Base-by-base conservation (phyloP, 2,113 vertebrate genomes). In the Agelaius tricolor region DNA sequence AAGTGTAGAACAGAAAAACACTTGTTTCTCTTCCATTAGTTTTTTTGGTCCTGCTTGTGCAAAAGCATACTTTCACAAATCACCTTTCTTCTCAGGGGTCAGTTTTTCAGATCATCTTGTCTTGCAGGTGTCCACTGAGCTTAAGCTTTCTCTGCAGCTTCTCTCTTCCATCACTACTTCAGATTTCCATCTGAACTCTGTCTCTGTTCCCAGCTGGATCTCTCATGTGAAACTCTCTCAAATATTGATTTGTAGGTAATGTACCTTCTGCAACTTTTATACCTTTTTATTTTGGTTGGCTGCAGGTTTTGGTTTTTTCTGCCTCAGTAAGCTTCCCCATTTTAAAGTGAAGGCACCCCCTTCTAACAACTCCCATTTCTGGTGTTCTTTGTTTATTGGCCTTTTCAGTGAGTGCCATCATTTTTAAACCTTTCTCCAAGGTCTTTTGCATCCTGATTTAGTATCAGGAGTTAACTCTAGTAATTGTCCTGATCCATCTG, bases 141-240 rank as follows among this genome's bases (percentile, higher is more conserved):
- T 95, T 81, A 90, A 88, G 44, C 84, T 90, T 76, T 84, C 69
- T 94, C 80, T 84, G 47, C 87, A 91, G 83, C 74, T 89, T 95
- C 57, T 78, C 43, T 92, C 43, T 94, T 95, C 86, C 73, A 75
- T 94, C 41, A 6, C 68, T 88, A 31, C 47, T 88, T 88, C 46
- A 80, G 72, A 91, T 93, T 94, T 93, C 75, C 51, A 62, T 88
- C 88, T 93, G 88, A 97, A 92, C 91, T 93, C 74, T 87, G 74
- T 78, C 76, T 94, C 84, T 94, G 24, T 92, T 95, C 94, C 57
- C 93, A 95, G 95, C 87, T 94, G 94, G 91, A 89, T 94, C 54
- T 91, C 69, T 94, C 54, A 54, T 78, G 87, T 92, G 93, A 93
- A 91, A 84, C 77, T 91, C 51, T 55, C 73, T 84, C 61, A 95